A percentile compares a stretch with the other conserved stretches of the same genome.
Conservation (phyloP, 2,888 invertebrate species). For the Diarsia dahlii region DNA sequence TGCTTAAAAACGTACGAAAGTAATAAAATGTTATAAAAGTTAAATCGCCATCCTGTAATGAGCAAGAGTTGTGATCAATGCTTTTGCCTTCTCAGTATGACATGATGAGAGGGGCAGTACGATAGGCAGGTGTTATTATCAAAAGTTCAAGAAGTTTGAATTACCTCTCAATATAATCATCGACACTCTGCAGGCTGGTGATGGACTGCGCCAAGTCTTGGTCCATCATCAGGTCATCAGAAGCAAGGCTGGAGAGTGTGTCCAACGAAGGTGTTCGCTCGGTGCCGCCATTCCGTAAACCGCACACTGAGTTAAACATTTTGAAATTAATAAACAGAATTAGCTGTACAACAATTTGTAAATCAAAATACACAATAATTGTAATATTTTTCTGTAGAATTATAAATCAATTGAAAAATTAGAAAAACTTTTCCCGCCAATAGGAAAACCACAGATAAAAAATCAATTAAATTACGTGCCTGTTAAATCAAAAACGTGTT, state of each 20-base stretch:
- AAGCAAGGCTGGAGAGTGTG: constrained; percentile 96
- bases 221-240: constrained; percentile 97
- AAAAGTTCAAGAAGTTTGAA: neutral
- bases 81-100: too few relatives aligned
- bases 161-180: constrained; percentile 91
- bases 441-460: constrained; percentile 17
- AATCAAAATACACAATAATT: neutral
- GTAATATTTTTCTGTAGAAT: neutral
- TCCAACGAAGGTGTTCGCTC: constrained; percentile 94
- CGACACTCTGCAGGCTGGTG: constrained; percentile 90
- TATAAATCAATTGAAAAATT: neutral
- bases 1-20: neutral
- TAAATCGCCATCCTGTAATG: neutral
- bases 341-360: neutral
- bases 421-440: constrained; percentile 12
- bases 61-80: neutral
- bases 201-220: constrained; percentile 93
- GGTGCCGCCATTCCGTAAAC: constrained; percentile 82
- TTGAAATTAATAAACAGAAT: neutral
- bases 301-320: constrained; percentile 71
- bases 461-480: neutral
- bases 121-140: neutral
- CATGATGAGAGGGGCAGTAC: too few relatives aligned
- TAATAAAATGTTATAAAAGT: neutral
- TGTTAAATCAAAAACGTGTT: neutral